phyloP scores from a whole-genome alignment of 2,797 vertebrate genomes.

The Tarsius wallacei region DNA sequence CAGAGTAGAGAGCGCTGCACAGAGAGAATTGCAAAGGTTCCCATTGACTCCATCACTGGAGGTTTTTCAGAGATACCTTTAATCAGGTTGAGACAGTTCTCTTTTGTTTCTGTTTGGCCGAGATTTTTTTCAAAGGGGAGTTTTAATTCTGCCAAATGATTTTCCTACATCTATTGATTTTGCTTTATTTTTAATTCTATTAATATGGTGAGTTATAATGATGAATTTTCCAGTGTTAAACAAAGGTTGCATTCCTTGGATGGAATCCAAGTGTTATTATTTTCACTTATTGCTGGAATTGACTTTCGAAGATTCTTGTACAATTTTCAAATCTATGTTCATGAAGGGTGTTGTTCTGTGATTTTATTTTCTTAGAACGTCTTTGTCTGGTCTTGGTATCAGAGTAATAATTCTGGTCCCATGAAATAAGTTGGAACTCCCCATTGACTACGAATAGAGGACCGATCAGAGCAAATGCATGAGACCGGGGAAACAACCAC shows the following conservation, averaged over 20 bases:
- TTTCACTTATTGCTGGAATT: background rate
- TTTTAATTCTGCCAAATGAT: conserved; percentile 21
- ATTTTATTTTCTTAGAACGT: background rate
- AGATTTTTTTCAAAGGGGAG: background rate
- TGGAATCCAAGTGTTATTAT: background rate
- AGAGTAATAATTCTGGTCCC: background rate
- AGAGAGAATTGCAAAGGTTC: background rate
- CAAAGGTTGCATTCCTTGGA: background rate
- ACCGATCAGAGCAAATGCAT: background rate
- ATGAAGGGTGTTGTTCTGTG: background rate
- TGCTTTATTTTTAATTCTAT: conserved; percentile 3
- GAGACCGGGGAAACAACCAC: background rate
- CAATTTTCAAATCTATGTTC: background rate
- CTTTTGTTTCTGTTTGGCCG: background rate
- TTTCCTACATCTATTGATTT: background rate
- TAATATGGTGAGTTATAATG: background rate
- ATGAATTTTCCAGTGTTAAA: background rate
- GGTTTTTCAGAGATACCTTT: background rate
- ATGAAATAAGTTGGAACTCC: background rate
- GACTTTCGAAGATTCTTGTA: background rate
- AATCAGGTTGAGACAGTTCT: background rate
- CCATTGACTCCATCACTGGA: background rate
- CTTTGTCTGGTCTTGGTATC: background rate
- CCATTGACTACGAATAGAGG: background rate
- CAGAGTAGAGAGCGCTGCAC: no score